These are phyloP conservation scores for Trogon surrucura DNA, from an alignment of 2,113 vertebrate genomes.

Conservation along the genomic window DNA sequence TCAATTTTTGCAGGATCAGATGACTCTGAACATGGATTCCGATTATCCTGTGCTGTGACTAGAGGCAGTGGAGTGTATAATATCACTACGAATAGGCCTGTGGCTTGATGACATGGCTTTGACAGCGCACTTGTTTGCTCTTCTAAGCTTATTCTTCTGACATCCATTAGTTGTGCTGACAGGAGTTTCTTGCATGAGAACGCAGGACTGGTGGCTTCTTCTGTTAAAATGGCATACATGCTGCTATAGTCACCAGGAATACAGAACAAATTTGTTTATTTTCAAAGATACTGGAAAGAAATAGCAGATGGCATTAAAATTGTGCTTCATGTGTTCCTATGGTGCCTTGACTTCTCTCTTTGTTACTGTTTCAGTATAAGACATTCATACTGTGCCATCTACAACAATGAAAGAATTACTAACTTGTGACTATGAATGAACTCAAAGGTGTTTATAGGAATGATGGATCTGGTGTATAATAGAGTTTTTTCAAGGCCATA, in stretches of 20 bases:
- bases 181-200: conserved; percentile 61
- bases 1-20: conserved; percentile 59
- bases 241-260: conserved; percentile 13
- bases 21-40: conserved; percentile 63
- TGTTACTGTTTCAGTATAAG: neutral
- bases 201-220: conserved; percentile 36
- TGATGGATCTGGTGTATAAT: neutral
- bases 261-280: neutral
- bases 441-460: conserved; percentile 3
- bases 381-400: neutral
- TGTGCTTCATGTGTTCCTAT: neutral
- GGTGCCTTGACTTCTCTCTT: neutral
- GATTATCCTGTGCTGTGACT: conserved; percentile 57
- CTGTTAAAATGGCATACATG: neutral
- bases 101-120: conserved; percentile 69
- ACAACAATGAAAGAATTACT: neutral
- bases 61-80: conserved; percentile 68
- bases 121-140: conserved; percentile 72
- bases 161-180: conserved; percentile 72
- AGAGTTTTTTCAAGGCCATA: neutral
- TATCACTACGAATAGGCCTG: conserved; percentile 51
- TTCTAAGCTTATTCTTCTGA: conserved; percentile 59
- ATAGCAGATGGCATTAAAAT: neutral
- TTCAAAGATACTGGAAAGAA: neutral
- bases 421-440: conserved; percentile 17